phyloP scores from a whole-genome alignment of 2,797 vertebrate species.

The Dromococcyx pavoninus region DNA sequence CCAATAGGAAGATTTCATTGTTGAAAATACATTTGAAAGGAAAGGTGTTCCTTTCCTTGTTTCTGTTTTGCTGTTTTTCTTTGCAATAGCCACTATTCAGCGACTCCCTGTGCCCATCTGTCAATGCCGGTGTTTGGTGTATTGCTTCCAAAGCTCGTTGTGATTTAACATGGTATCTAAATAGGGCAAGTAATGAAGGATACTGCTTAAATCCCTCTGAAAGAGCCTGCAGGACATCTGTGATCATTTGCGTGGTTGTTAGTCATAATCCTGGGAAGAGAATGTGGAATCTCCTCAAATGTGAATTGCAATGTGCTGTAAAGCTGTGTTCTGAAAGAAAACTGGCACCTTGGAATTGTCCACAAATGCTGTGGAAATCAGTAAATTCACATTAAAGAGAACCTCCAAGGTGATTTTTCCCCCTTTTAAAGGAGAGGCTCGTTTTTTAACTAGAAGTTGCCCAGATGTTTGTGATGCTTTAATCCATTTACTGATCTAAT shows the following conservation, averaged over 20 bases:
- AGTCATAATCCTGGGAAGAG: constrained; percentile 65
- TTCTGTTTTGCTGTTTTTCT: not conserved
- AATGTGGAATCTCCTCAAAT: not conserved
- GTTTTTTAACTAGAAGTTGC: not conserved
- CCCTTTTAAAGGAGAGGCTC: not conserved
- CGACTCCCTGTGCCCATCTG: constrained; percentile 42
- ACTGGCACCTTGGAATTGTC: not conserved
- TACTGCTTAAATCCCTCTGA: constrained; percentile 33
- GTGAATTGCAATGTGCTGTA: not conserved
- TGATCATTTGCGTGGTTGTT: constrained; percentile 68
- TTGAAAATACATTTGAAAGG: not conserved
- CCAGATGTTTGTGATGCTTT: not conserved
- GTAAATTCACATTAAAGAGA: not conserved
- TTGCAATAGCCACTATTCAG: not conserved
- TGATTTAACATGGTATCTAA: constrained; percentile 79
- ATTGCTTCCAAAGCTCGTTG: constrained; percentile 79
- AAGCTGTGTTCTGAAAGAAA: not conserved
- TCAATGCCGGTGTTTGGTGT: constrained; percentile 4
- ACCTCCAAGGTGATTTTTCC: not conserved
- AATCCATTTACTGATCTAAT: not conserved
- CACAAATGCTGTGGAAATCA: not conserved
- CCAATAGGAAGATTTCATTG: not conserved
- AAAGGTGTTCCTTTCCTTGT: not conserved
- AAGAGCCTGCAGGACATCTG: constrained; percentile 83
- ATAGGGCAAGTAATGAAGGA: constrained; percentile 78